Percentiles rank a stretch among this genome's conserved stretches.
These are phyloP conservation scores for Malachius bipustulatus DNA, from an alignment of 2,888 invertebrate genomes.

Conservation along the genomic window DNA sequence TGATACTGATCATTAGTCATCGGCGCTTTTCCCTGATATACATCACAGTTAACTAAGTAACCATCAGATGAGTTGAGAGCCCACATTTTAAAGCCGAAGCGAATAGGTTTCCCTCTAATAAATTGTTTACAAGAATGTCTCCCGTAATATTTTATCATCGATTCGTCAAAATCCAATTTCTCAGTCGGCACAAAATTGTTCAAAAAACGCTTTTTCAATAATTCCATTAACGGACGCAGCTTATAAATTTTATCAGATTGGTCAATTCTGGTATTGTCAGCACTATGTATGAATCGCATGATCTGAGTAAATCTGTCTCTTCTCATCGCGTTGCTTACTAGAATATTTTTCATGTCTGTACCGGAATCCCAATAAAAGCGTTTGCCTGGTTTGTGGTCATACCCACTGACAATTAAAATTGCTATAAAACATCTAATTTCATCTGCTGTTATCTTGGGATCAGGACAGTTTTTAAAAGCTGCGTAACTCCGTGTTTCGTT, in stretches of 20 bases:
- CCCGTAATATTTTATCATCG: conserved; percentile 26
- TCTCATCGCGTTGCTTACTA: not conserved
- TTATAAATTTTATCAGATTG: conserved; percentile 21
- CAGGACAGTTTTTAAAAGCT: not conserved
- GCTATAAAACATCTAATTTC: not conserved
- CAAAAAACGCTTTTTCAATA: conserved; percentile 11
- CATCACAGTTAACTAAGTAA: conserved; percentile 23
- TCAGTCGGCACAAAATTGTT: conserved; percentile 16
- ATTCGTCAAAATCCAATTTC: conserved; percentile 23
- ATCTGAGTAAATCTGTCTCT: not conserved
- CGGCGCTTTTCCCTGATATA: conserved; percentile 23
- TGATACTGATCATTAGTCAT: conserved; percentile 18
- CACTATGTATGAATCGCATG: conserved; percentile 15
- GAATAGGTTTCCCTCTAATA: conserved; percentile 22
- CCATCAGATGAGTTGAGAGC: conserved; percentile 19
- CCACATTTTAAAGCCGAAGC: conserved; percentile 25
- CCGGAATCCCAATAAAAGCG: not conserved
- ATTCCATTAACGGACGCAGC: conserved; percentile 18
- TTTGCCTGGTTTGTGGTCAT: not conserved
- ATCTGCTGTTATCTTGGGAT: not conserved
- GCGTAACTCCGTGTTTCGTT: too few species aligned
- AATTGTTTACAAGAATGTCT: conserved; percentile 25
- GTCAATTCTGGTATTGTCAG: conserved; percentile 14
- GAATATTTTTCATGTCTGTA: not conserved
- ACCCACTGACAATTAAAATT: not conserved